Evolutionary conservation across 2,113 vertebrate species (phyloP).

Genomic region (Romanogobio albipinnatus): DNA sequence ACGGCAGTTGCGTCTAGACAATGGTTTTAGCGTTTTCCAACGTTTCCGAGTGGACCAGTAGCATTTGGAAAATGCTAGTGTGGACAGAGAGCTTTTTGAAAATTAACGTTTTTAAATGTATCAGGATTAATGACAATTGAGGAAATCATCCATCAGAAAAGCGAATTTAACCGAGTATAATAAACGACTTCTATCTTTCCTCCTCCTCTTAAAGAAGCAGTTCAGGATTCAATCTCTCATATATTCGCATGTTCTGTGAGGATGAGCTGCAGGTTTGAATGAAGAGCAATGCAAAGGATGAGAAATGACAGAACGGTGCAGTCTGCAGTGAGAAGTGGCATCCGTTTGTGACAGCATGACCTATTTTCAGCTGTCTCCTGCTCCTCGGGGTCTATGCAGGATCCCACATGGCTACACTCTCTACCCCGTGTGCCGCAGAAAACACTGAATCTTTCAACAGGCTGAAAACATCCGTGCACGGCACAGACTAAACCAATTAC

Average conservation of each 20-base stretch:
- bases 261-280: not conserved
- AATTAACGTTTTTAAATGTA: too few relatives aligned
- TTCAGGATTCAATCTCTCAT: not conserved
- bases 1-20: too few relatives aligned
- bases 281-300: not conserved
- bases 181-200: not conserved
- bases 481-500: not conserved
- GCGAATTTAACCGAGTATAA: not conserved
- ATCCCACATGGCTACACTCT: slow-evolving; percentile 27
- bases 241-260: not conserved
- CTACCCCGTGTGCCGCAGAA: not conserved
- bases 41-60: not conserved
- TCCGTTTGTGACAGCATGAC: slow-evolving; percentile 61
- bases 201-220: not conserved
- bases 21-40: not conserved
- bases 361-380: slow-evolving; percentile 64
- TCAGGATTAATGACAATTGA: not conserved
- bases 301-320: slow-evolving; percentile 37
- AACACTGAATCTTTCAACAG: slow-evolving; percentile 45
- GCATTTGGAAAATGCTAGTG: too few relatives aligned
- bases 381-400: not conserved
- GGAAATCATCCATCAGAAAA: not conserved
- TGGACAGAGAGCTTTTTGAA: too few relatives aligned
- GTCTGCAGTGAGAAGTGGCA: slow-evolving; percentile 32
- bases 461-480: slow-evolving; percentile 23